Evolutionary conservation across 2,797 vertebrate genomes (phyloP).

Genomic region (Taeniopygia guttata): DNA sequence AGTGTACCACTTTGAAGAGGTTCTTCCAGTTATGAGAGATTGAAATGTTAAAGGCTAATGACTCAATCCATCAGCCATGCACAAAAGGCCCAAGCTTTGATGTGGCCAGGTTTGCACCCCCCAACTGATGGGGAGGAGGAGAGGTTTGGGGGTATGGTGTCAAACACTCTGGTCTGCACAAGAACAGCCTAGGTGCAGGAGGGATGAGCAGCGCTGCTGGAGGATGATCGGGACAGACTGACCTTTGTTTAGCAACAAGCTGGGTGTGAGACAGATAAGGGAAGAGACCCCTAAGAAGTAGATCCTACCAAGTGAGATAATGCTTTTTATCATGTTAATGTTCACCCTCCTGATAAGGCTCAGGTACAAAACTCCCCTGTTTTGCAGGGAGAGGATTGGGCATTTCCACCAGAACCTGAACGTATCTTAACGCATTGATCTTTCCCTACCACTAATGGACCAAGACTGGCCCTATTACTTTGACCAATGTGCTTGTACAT

Average conservation of each 20-base stretch:
- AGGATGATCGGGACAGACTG: not conserved
- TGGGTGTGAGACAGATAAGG: not conserved
- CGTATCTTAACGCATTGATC: rapidly evolving
- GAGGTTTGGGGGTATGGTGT: not conserved
- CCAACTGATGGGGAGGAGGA: rapidly evolving
- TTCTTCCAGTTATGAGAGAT: not conserved
- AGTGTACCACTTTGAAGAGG: not conserved
- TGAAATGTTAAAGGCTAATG: too few relatives aligned
- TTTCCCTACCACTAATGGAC: too few relatives aligned
- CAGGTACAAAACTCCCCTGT: not conserved
- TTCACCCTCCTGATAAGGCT: not conserved
- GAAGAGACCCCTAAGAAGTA: too few relatives aligned
- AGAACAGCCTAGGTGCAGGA: not conserved
- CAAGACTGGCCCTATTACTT: not conserved
- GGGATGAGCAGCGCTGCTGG: rapidly evolving
- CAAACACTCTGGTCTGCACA: not conserved
- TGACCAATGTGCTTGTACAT: too few relatives aligned
- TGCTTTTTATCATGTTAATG: not conserved
- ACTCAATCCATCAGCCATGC: not conserved
- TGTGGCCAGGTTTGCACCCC: not conserved
- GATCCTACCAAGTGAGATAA: too few relatives aligned
- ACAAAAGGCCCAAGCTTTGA: not conserved
- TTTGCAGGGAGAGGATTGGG: not conserved
- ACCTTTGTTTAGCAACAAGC: not conserved
- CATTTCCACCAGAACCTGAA: not conserved